phyloP scores from a whole-genome alignment of 92 coral and sea anemone genomes.

The Parazoanthus atlanticus region DNA sequence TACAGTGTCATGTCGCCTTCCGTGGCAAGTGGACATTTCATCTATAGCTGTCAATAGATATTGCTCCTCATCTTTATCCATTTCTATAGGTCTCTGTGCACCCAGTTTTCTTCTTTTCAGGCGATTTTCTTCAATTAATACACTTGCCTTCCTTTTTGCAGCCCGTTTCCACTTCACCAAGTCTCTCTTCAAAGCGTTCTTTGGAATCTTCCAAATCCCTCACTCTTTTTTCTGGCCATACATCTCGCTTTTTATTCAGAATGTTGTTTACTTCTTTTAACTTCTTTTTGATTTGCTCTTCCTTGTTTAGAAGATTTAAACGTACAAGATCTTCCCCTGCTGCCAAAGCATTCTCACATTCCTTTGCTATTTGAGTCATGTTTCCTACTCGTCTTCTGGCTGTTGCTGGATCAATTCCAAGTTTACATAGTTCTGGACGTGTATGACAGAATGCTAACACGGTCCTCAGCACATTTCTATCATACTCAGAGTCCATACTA shows the following conservation, averaged over 20 bases:
- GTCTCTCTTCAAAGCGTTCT: constrained; percentile 49
- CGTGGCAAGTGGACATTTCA: constrained; percentile 63
- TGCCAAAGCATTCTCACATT: no score
- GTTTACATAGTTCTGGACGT: constrained; percentile 40
- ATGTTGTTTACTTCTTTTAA: constrained; percentile 28
- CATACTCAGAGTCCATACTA: constrained; percentile 61
- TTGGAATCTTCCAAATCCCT: constrained; percentile 54
- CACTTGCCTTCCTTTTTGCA: constrained; percentile 54
- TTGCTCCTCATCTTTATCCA: constrained; percentile 60
- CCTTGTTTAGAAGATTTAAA: neutral
- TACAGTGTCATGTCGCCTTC: constrained; percentile 70
- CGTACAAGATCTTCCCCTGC: no score
- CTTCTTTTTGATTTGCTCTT: constrained; percentile 41
- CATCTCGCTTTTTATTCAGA: constrained; percentile 44
- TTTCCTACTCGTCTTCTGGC: constrained; percentile 44
- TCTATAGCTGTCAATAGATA: constrained; percentile 52
- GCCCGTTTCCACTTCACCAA: constrained; percentile 47
- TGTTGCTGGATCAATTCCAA: constrained; percentile 60
- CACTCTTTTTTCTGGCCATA: constrained; percentile 32
- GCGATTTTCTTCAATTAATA: constrained; percentile 45
- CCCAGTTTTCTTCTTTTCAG: constrained; percentile 61
- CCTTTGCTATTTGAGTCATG: neutral
- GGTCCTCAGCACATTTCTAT: constrained; percentile 54
- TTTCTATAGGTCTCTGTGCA: constrained; percentile 51
- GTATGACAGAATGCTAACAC: constrained; percentile 36